phyloP scores from a whole-genome alignment of 64 coral and sea anemone genomes.

The Platygyra sinensis region DNA sequence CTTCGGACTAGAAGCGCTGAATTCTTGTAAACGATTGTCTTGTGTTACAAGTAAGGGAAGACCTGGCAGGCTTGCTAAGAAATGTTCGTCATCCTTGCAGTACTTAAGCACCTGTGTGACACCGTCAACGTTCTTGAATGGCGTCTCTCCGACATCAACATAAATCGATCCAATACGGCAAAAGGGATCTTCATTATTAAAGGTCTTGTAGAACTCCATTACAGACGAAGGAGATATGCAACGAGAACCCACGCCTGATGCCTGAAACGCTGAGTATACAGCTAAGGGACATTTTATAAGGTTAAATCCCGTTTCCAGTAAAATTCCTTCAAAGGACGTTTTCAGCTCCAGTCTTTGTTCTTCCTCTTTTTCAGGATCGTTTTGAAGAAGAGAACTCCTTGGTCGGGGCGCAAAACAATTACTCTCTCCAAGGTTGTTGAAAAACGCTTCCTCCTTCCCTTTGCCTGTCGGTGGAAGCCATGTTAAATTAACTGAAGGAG shows the following conservation, averaged over 20 bases:
- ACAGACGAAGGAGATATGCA: conserved; percentile 10
- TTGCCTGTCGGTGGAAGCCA: conserved; percentile 53
- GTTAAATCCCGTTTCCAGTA: conserved; percentile 47
- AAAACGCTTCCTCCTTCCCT: conserved; percentile 24
- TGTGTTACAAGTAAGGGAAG: conserved; percentile 58
- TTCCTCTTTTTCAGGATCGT: not conserved
- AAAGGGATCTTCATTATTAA: not conserved
- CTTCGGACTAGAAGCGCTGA: not conserved
- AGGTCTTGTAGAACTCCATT: conserved; percentile 36
- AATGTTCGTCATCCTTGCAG: conserved; percentile 32
- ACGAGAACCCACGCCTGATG: not conserved
- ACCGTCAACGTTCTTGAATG: not conserved
- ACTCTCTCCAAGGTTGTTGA: not conserved
- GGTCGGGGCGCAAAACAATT: not conserved
- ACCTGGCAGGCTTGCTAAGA: conserved; percentile 19
- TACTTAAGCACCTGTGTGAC: conserved; percentile 27
- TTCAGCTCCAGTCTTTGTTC: not conserved
- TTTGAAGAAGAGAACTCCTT: not conserved
- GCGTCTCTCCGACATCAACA: not conserved
- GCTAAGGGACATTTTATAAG: not conserved
- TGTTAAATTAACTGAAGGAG: not conserved
- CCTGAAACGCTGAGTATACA: not conserved
- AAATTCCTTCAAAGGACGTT: not conserved
- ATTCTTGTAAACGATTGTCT: not conserved
- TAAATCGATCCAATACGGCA: conserved; percentile 4